Evolutionary conservation across 1,140 invertebrate genomes (phyloP), one percentile per base, ranked within the genome.

Genomic region (Pectinophora gossypiella): DNA sequence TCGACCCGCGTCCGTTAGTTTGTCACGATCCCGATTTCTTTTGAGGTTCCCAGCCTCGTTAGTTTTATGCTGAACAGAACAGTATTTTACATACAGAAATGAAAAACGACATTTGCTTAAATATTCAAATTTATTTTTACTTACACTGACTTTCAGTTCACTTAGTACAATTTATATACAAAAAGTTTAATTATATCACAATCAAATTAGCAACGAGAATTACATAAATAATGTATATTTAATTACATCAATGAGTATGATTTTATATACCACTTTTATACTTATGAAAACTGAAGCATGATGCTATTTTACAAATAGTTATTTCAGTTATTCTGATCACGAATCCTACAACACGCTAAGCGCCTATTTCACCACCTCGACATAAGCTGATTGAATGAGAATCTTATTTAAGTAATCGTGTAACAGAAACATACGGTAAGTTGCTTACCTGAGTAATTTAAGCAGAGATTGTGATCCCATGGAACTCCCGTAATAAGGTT

Each of bases 171-270:
- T 53, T 59, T 76, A 74, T 74, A 71, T 78, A 78, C 72, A 76
- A 73, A 69, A n/a, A 61, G 51, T 57, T 64, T 61, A 59, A 60
- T 61, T 63, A 64, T 73, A 78, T 78, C 75, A 78, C 75, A 78
- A 72, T 77, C 60, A 75, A 74, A 76, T 71, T 61, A 74, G 72
- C 70, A 63, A 73, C 50, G 55, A 61, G 56, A 60, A 63, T 61
- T 58, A 64, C 61, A 54, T 57, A n/a, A n/a, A n/a, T n/a, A n/a
- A n/a, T n/a, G n/a, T n/a, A n/a, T n/a, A n/a, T 56, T 56, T 65
- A 65, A 40, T 65, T 54, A 65, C 63, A 65, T 51, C 49, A 20
- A 61, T 54, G 43, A 57, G 21, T 59, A 64, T 56, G 36, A 52
- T 54, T 23, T 45, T 57, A 53, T 54, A 38, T 38, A 16, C 32